phyloP scores from a whole-genome alignment of 2,797 vertebrate genomes.

The Muscicapa comitata region DNA sequence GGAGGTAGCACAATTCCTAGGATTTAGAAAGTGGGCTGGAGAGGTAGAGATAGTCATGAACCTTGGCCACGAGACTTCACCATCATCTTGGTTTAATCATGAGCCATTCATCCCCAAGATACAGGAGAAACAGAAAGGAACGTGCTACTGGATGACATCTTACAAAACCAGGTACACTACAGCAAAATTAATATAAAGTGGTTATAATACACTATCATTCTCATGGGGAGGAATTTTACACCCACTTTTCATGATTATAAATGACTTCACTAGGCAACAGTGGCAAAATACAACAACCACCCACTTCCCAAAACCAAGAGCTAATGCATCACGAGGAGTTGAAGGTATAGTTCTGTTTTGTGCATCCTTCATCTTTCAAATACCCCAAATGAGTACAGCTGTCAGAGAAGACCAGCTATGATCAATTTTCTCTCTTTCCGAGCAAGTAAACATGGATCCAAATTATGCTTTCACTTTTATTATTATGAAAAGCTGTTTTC shows the following conservation, averaged over 20 bases:
- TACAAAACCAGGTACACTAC: background rate
- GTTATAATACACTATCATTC: background rate
- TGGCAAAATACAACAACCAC: background rate
- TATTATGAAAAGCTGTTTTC: background rate
- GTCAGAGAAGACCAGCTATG: background rate
- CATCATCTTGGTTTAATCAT: background rate
- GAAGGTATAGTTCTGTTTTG: background rate
- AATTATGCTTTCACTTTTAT: background rate
- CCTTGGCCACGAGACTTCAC: background rate
- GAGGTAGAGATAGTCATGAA: background rate
- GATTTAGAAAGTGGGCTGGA: background rate
- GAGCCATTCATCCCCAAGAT: background rate
- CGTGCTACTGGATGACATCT: background rate
- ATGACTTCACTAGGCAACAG: conserved; percentile 17
- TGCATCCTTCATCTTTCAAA: background rate
- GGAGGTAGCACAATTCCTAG: background rate
- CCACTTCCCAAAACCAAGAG: background rate
- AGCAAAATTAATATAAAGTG: background rate
- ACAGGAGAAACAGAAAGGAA: background rate
- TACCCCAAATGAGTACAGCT: background rate
- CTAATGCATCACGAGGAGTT: background rate
- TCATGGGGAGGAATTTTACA: background rate
- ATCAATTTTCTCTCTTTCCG: background rate
- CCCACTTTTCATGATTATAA: conserved; percentile 35
- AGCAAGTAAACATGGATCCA: background rate